Evolutionary conservation across 2,888 invertebrate species (phyloP), one percentile per base, ranked within the genome.

Genomic region (Drosophila suboccidentalis): DNA sequence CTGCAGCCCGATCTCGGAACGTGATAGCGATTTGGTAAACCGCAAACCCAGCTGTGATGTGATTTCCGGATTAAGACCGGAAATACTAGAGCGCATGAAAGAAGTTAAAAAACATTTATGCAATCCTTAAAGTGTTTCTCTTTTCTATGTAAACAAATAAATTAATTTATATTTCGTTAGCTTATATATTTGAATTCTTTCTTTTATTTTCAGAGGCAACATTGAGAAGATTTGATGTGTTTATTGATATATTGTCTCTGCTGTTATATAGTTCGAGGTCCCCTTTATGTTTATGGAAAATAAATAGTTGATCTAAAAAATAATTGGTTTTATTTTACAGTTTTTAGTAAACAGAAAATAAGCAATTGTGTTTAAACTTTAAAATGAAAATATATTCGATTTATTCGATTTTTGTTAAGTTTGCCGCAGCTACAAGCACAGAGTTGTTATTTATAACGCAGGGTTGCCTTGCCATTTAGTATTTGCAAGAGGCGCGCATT

Each of bases 81-180:
- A 61, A 13, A 83, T 84, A 10, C 54, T 84, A 1, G 61, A 67
- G 17, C 67, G 62, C 15, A 87, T 83, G 70, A 66, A 49, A 32
- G 22, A 73, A 49, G 10, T 66, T 0, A 87, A 71, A 15, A 11
- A 71, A 17, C 10, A 13, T 34, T 49, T 64, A 41, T 41, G 6
- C 6, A 13, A 34, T 29, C 26, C 5, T 2, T 41, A 47, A 47
- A 43, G n/a, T 22, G 19, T 22, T 55, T 50, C 38, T 26, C 5
- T 58, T 3, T 5, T 26, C 9, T 19, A 17, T 57, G 50, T 60
- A 59, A 60, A 53, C 38, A 15, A 43, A 50, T 50, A 43, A 38
- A 32, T 43, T 46, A 17, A 38, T 38, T 66, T 34, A 39, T 66
- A 10, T 34, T n/a, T n/a, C 1, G 8, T 26, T 6, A 6, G 4